A percentile compares a stretch with the other conserved stretches of the same genome.
Conservation (phyloP, 2,888 invertebrate genomes). For the Argyresthia goedartella region DNA sequence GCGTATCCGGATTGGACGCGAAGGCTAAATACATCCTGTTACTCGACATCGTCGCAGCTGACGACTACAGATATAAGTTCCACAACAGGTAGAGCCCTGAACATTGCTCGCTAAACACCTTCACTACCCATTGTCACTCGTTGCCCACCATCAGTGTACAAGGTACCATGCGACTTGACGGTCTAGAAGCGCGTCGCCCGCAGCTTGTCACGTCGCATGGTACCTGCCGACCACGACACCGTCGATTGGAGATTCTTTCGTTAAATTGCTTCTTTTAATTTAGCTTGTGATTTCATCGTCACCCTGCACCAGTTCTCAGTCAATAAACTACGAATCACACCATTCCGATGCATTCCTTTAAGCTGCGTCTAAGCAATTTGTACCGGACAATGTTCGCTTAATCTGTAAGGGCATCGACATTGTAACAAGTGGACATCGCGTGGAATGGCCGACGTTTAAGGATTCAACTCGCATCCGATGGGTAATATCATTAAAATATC, state of each 20-base stretch:
- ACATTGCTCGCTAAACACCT: slow-evolving; percentile 13
- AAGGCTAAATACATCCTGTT: slow-evolving; percentile 99
- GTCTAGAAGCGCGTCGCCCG: not conserved
- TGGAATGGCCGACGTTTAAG: slow-evolving; percentile 52
- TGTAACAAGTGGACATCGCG: slow-evolving; percentile 36
- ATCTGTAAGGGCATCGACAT: slow-evolving; percentile 62
- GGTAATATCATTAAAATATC: slow-evolving; percentile 70
- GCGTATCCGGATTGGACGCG: slow-evolving; percentile 97
- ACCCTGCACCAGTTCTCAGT: slow-evolving; percentile 47
- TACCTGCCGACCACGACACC: slow-evolving; percentile 15
- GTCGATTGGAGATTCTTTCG: slow-evolving; percentile 55
- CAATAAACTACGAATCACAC: slow-evolving; percentile 22
- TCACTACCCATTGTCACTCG: slow-evolving; percentile 9
- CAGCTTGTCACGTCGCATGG: not conserved
- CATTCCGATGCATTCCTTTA: slow-evolving; percentile 43
- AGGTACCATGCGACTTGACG: not conserved
- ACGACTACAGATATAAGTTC: slow-evolving; percentile 98
- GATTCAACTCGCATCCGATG: slow-evolving; percentile 62
- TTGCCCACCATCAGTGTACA: slow-evolving; percentile 22
- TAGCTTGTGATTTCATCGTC: slow-evolving; percentile 60
- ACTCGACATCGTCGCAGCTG: slow-evolving; percentile 98
- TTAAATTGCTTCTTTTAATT: slow-evolving; percentile 51
- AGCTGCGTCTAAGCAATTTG: slow-evolving; percentile 62
- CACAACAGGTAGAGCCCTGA: slow-evolving; percentile 84
- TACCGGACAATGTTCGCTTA: slow-evolving; percentile 45